These are phyloP conservation scores for Falco rusticolus DNA, from an alignment of 2,797 vertebrate genomes.

Conservation along the genomic window DNA sequence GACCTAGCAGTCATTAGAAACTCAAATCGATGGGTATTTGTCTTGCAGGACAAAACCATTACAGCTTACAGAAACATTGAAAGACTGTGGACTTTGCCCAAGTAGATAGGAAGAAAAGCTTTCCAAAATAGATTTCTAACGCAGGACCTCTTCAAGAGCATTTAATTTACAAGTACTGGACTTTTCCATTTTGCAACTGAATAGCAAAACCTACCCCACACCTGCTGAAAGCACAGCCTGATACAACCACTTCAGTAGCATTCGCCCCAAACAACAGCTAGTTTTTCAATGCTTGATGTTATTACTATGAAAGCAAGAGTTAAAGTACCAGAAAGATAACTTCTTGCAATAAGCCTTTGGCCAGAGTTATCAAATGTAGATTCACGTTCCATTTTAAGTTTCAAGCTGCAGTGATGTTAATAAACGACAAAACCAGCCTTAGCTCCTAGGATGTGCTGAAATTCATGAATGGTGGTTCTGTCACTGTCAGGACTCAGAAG, in stretches of 20 bases:
- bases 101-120: neutral
- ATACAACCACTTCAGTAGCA: neutral
- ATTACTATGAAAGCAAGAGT: neutral
- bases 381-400: neutral
- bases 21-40: conserved; percentile 15
- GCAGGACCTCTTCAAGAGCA: neutral
- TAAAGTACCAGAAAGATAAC: neutral
- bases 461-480: neutral
- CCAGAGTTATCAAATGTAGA: neutral
- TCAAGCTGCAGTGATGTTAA: neutral
- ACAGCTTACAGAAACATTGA: neutral
- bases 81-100: neutral
- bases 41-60: neutral
- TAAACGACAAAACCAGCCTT: neutral
- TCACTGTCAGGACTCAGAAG: neutral
- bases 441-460: neutral
- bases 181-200: neutral
- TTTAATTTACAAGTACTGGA: neutral
- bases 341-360: neutral
- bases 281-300: neutral
- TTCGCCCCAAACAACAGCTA: neutral
- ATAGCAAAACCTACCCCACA: neutral
- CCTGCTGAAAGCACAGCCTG: neutral
- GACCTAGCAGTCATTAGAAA: neutral
- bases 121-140: neutral